A percentile compares a stretch with the other conserved stretches of the same genome.
Evolutionary conservation across 1,140 invertebrate species (phyloP).

Genomic region (Trichonephila clavipes): DNA sequence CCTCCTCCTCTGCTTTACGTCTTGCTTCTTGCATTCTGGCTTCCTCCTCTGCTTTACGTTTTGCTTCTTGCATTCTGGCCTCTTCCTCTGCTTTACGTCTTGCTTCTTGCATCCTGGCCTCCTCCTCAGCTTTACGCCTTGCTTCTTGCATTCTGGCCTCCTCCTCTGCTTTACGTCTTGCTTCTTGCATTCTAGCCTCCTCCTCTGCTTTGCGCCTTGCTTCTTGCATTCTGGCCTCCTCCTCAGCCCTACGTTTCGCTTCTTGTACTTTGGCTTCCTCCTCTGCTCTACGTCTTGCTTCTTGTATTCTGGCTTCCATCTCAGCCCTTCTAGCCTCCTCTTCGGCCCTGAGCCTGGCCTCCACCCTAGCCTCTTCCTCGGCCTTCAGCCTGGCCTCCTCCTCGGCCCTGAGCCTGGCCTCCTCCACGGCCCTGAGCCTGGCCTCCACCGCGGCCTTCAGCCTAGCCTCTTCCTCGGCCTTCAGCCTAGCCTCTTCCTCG

Average conservation of each 20-base stretch:
- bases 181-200: not conserved
- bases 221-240: not conserved
- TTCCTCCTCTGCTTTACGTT: not conserved
- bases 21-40: constrained; percentile 33
- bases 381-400: not conserved
- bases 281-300: not conserved
- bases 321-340: not conserved
- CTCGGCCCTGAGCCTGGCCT: too few relatives aligned
- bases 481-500: not conserved
- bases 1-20: constrained; percentile 38
- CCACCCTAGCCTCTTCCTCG: not conserved
- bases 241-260: not conserved
- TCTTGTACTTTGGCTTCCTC: constrained; percentile 70
- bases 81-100: constrained; percentile 18
- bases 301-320: constrained; percentile 9
- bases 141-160: not conserved
- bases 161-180: not conserved
- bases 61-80: not conserved
- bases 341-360: not conserved
- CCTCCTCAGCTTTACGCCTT: constrained; percentile 2
- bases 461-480: too few relatives aligned
- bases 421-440: too few relatives aligned
- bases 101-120: not conserved
- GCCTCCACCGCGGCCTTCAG: too few relatives aligned
- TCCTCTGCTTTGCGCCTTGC: constrained; percentile 36